Conservation (phyloP, 2,113 vertebrate genomes). For the Syngnathus typhle region DNA sequence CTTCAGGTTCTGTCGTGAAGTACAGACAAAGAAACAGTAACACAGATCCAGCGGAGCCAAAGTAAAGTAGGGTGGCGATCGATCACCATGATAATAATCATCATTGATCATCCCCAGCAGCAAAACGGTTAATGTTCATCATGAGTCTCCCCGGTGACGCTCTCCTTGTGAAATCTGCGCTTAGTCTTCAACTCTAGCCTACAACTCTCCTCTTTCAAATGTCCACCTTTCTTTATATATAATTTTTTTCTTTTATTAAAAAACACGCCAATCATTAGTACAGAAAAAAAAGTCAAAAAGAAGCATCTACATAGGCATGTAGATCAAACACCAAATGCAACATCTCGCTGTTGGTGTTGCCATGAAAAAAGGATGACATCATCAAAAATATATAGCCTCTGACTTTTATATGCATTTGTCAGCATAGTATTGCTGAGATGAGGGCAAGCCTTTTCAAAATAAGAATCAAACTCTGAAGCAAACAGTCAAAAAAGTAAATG, state of each 20-base stretch:
- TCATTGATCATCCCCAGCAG: slow-evolving; percentile 41
- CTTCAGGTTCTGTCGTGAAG: slow-evolving; percentile 27
- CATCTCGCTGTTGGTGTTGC: slow-evolving; percentile 26
- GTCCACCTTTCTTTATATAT: slow-evolving; percentile 16
- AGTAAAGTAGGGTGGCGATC: neutral
- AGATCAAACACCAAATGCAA: slow-evolving; percentile 38
- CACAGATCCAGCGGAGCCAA: slow-evolving; percentile 22
- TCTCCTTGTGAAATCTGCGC: slow-evolving; percentile 4
- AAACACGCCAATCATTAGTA: slow-evolving; percentile 53
- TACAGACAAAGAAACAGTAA: slow-evolving; percentile 29
- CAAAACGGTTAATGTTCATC: slow-evolving; percentile 53
- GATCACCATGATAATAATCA: no score
- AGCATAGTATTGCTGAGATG: slow-evolving; percentile 54
- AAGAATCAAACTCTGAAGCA: slow-evolving; percentile 46
- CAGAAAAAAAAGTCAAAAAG: slow-evolving; percentile 24
- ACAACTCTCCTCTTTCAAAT: slow-evolving; percentile 38
- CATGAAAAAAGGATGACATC: slow-evolving; percentile 45
- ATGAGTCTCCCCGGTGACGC: slow-evolving; percentile 17
- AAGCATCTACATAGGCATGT: slow-evolving; percentile 33
- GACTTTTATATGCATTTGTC: slow-evolving; percentile 46
- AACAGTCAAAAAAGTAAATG: slow-evolving; percentile 31
- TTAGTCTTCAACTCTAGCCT: slow-evolving; percentile 22
- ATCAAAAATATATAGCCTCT: slow-evolving; percentile 67
- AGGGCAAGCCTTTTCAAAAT: slow-evolving; percentile 56
- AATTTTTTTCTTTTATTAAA: slow-evolving; percentile 45